phyloP scores from a whole-genome alignment of 2,797 vertebrate genomes.

The Sebastes nivosus region DNA sequence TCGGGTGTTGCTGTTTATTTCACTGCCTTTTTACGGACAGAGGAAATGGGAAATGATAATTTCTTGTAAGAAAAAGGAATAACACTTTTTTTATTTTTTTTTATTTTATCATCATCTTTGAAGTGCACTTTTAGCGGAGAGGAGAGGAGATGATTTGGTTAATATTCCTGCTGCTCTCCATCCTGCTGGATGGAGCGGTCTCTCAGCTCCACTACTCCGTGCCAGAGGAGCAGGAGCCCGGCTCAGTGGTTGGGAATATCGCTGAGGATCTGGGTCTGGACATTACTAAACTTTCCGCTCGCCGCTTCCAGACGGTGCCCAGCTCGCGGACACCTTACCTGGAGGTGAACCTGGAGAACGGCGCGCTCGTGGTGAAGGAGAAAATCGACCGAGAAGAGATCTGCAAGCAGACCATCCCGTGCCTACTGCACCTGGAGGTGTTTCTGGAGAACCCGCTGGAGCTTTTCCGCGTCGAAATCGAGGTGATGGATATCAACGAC shows the following conservation, averaged over 20 bases:
- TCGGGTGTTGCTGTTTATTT: constrained; percentile 59
- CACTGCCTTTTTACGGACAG: constrained; percentile 73
- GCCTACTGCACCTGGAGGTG: constrained; percentile 95
- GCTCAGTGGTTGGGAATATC: constrained; percentile 98
- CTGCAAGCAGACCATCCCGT: constrained; percentile 93
- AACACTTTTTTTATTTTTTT: constrained; percentile 44
- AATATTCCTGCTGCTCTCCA: constrained; percentile 87
- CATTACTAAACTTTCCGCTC: constrained; percentile 98
- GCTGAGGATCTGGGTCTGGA: constrained; percentile 98
- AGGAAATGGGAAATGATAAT: constrained; percentile 70
- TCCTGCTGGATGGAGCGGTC: constrained; percentile 89
- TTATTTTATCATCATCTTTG: constrained; percentile 19
- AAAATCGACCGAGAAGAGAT: constrained; percentile 96
- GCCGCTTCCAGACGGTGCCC: constrained; percentile 95
- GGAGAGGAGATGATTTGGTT: constrained; percentile 90
- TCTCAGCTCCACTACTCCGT: constrained; percentile 96
- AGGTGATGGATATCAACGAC: constrained; percentile 98
- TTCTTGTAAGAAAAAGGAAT: constrained; percentile 73
- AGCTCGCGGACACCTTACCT: constrained; percentile 94
- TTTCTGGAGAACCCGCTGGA: constrained; percentile 97
- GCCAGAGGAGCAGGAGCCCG: constrained; percentile 96
- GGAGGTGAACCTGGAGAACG: constrained; percentile 96
- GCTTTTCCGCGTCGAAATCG: constrained; percentile 96
- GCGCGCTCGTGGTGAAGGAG: constrained; percentile 93
- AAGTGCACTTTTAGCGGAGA: constrained; percentile 73